Evolutionary conservation across 2,888 invertebrate species (phyloP), one percentile per base, ranked within the genome.

Genomic region (Aphidius colemani): DNA sequence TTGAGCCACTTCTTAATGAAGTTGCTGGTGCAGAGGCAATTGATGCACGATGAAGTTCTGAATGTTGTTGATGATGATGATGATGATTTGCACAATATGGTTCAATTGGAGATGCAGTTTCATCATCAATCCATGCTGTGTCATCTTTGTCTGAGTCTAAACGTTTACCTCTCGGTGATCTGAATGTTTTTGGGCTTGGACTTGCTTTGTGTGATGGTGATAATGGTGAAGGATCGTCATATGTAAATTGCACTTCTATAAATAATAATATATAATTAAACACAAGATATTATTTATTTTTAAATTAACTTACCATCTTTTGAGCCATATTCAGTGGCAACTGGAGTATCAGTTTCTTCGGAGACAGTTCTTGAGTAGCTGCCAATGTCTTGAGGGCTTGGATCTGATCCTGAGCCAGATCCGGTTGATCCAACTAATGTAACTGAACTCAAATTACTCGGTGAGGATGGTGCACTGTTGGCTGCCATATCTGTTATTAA

Each of bases 361-460:
- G 76, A 78, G 10, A 68, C 69, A 7, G 69, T 70, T n/a, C 75
- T 71, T 8, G 76, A 77, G 53, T 71, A 74, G 8, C 57, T 66
- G 6, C 65, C 68, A 8, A 69, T 69, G 5, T 77, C 78, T 68
- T 80, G 81, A 18, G 80, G 75, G 69, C 81, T 78, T 30, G 73
- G 79, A 66, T 83, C 80, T 43, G 76, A 82, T 53, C 72, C 74
- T 1, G 75, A 75, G 68, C 87, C 89, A 0, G 85, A 85, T 53
- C 84, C 83, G 6, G 84, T 85, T 3, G 85, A 85, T 0, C 89
- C 90, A 0, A 92, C 87, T 55, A 92, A 77, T 1, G 92, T 92
- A 0, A 89, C 88, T 8, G 90, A 90, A 74, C 91, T 91, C 11
- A 90, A 82, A 63, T 90, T 91, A 51, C 91, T 90, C 0, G 91